A percentile compares a stretch with the other conserved stretches of the same genome.
These are phyloP conservation scores for Laspeyria flexula DNA, from an alignment of 2,888 invertebrate genomes.

Conservation along the genomic window DNA sequence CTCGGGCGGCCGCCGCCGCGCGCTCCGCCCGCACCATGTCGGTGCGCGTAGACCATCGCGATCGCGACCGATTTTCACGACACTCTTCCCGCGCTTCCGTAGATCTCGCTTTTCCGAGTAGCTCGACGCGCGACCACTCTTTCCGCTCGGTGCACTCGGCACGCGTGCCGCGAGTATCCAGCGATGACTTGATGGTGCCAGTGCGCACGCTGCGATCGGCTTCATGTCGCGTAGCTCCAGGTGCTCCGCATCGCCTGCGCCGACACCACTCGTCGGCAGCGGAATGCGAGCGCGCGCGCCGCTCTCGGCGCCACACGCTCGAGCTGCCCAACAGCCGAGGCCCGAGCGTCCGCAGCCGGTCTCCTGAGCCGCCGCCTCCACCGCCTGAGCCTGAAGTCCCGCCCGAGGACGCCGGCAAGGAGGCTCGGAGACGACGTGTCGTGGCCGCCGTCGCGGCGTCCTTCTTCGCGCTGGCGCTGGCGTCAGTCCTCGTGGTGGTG, in stretches of 20 bases:
- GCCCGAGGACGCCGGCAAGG: conserved; percentile 87
- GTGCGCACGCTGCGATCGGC: conserved; percentile 81
- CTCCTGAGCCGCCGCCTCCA: conserved; percentile 73
- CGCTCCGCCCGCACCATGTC: conserved; percentile 83
- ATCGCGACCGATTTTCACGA: conserved; percentile 80
- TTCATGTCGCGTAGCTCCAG: conserved; percentile 78
- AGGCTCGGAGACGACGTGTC: conserved; percentile 89
- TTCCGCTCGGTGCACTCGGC: conserved; percentile 81
- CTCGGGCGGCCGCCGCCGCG: conserved; percentile 82
- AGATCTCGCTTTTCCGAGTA: conserved; percentile 75
- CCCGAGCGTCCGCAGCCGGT: conserved; percentile 78
- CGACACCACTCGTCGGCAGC: conserved; percentile 82
- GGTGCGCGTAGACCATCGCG: conserved; percentile 80
- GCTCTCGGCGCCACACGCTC: conserved; percentile 76
- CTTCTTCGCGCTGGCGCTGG: conserved; percentile 90
- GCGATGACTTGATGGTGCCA: conserved; percentile 82
- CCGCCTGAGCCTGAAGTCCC: conserved; percentile 74
- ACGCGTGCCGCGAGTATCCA: conserved; percentile 76
- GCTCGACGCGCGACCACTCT: conserved; percentile 76
- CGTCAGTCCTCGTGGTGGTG: conserved; percentile 91
- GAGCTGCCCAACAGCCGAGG: conserved; percentile 78
- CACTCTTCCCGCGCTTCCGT: conserved; percentile 84
- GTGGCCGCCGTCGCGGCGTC: conserved; percentile 90
- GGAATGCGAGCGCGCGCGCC: conserved; percentile 80
- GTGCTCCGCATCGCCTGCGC: conserved; percentile 79